phyloP scores from a whole-genome alignment of 2,113 vertebrate genomes.

The Alces alces region DNA sequence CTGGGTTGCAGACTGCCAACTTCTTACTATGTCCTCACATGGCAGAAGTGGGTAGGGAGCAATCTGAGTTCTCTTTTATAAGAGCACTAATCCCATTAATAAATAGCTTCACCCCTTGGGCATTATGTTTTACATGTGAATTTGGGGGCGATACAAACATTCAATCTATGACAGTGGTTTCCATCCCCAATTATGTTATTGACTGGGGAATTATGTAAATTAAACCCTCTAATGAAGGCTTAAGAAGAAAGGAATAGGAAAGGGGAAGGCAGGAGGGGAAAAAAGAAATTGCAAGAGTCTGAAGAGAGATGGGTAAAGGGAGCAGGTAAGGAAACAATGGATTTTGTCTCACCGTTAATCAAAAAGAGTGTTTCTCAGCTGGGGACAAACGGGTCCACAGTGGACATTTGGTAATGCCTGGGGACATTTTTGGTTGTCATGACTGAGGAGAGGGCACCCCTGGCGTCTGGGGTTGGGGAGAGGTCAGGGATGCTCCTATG shows the following conservation, averaged over 20 bases:
- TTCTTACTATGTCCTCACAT: not conserved
- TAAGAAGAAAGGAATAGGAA: not conserved
- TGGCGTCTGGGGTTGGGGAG: not conserved
- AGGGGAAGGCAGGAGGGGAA: not conserved
- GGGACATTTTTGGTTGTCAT: not conserved
- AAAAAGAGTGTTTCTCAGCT: not conserved
- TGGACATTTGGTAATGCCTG: not conserved
- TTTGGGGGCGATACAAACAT: not conserved
- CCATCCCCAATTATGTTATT: not conserved
- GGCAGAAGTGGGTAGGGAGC: not conserved
- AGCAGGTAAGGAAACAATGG: not conserved
- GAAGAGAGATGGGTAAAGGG: not conserved
- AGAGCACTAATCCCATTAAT: not conserved
- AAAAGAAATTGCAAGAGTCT: not conserved
- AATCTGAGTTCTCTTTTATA: not conserved
- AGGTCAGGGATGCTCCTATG: not conserved
- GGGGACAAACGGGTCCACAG: not conserved
- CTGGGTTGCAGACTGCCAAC: not conserved
- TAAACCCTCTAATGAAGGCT: not conserved
- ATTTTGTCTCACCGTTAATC: not conserved
- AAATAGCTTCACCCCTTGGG: not conserved
- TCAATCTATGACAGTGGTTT: not conserved
- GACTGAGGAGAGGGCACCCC: not conserved
- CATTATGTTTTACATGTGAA: not conserved
- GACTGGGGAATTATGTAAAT: not conserved